Evolutionary conservation across 2,888 invertebrate genomes (phyloP), one percentile per base, ranked within the genome.

Genomic region (Drosophila neutralis): DNA sequence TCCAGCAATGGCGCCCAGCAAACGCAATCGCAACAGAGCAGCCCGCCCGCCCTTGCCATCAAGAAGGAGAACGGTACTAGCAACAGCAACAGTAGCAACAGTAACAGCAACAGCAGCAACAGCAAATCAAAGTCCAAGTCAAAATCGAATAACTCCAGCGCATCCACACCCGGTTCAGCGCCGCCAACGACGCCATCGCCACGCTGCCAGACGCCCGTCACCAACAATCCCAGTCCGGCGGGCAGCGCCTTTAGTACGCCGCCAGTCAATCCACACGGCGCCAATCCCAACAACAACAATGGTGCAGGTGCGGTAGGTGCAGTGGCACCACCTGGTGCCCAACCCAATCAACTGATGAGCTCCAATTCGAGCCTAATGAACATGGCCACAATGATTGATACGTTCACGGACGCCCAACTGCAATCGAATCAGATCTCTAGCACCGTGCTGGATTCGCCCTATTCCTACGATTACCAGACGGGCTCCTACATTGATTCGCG

Each of bases 371-470:
- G 95, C 36, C 93, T 96, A 18, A 93, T 96, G 80, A 96, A 96
- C 86, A 96, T 96, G 96, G 95, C 95, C 42, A 94, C 96, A 8
- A 96, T 96, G 96, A 95, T 96, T 75, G 96, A 96, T 78, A 96
- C 95, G 82, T 96, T 96, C 93, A 95, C 95, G 40, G 96, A 96
- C 88, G 95, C 96, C 24, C 97, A 97, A 90, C 93, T 97, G 38
- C 97, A 97, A 92, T 97, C 96, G 90, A 96, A 97, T 90, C 97
- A 97, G 93, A 96, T 97, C 78, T 97, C 97, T 45, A 97, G 97
- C 89, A 97, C 97, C 18, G 97, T 97, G 7, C 93, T 96, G 83
- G 97, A 97, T 91, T 95, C 95, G 5, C 95, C 95, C 13, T 95
- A 95, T 78, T 93, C 95, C 35, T 95, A 95, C 73, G 95, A 95